phyloP scores from a whole-genome alignment of 2,888 invertebrate genomes.

The Troides aeacus region DNA sequence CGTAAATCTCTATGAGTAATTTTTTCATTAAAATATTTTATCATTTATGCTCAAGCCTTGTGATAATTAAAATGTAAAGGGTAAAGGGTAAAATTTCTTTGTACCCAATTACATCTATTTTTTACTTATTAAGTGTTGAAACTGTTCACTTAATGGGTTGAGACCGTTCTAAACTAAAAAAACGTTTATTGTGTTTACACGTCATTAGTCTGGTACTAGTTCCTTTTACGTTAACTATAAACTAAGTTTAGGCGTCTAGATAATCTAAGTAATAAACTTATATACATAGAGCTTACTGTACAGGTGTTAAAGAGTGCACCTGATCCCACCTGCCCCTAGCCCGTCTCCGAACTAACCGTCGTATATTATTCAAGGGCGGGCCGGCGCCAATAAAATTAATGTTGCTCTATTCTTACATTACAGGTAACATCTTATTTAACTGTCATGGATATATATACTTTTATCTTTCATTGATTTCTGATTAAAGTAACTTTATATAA shows the following conservation, averaged over 20 bases:
- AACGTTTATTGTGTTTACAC: too few relatives aligned
- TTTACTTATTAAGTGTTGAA: too few relatives aligned
- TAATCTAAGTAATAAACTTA: background rate
- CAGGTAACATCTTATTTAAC: background rate
- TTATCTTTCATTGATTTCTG: too few relatives aligned
- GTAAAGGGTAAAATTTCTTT: too few relatives aligned
- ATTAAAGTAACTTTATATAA: too few relatives aligned
- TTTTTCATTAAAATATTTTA: too few relatives aligned
- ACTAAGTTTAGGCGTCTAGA: background rate
- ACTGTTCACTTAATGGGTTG: too few relatives aligned
- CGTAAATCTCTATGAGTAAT: too few relatives aligned
- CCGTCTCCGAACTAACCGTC: slow-evolving; percentile 14
- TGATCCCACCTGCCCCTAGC: slow-evolving; percentile 25
- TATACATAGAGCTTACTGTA: background rate
- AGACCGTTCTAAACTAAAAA: too few relatives aligned
- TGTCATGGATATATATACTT: background rate
- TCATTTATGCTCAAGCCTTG: too few relatives aligned
- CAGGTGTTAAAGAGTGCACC: slow-evolving; percentile 24
- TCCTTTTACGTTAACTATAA: background rate
- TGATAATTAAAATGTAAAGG: too few relatives aligned
- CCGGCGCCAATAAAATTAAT: slow-evolving; percentile 18
- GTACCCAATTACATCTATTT: too few relatives aligned
- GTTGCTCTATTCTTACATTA: background rate
- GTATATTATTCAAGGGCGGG: slow-evolving; percentile 21
- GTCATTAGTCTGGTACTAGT: background rate